Base-by-base conservation (phyloP, 2,797 vertebrate genomes). In the Arrhamphus sclerolepis region DNA sequence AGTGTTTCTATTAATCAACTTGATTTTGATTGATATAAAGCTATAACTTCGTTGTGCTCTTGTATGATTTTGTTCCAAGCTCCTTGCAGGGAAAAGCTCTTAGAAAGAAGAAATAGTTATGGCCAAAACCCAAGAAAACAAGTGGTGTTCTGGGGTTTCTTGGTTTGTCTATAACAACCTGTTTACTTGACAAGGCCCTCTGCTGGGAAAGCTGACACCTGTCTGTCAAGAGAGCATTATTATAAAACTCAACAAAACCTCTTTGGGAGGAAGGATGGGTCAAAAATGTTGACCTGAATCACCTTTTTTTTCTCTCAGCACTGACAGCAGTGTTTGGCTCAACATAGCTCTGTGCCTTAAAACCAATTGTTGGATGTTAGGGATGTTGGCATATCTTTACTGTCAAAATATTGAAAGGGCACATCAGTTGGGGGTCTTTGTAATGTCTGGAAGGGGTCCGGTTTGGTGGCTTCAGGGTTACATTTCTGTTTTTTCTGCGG, bases 161-260 rank as follows among this genome's bases (percentile, higher is more conserved):
- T 16, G n/a, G 8, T 41, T n/a, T 11, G 13, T 42, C n/a, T 16
- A 2, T 19, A 19, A 43, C 42, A 8, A 11, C 9, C 42, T 20
- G 18, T 20, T 20, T 21, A 44, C 42, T 17, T 42, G 41, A n/a
- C 41, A 42, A 42, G 41, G 17, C n/a, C 41, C 17, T n/a, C 42
- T 34, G 1, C 8, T 5, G 42, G 42, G 42, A 44, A 44, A 20
- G 19, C 10, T 44, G 42, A 20, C 19, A 20, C 42, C 42, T 44
- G 42, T 20, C 19, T 44, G 42, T 44, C 42, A 44, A 44, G 8
- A n/a, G n/a, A n/a, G n/a, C 19, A 48, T 26, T 26, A 47, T 47
- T 26, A 24, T 47, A 2, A 26, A 17, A 48, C 16, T 7, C 7
- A 20, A n/a, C 42, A 44, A 44, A 44, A 21, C n/a, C 42, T 44